Conservation (phyloP, 2,113 vertebrate genomes). For the Xenopus borealis region DNA sequence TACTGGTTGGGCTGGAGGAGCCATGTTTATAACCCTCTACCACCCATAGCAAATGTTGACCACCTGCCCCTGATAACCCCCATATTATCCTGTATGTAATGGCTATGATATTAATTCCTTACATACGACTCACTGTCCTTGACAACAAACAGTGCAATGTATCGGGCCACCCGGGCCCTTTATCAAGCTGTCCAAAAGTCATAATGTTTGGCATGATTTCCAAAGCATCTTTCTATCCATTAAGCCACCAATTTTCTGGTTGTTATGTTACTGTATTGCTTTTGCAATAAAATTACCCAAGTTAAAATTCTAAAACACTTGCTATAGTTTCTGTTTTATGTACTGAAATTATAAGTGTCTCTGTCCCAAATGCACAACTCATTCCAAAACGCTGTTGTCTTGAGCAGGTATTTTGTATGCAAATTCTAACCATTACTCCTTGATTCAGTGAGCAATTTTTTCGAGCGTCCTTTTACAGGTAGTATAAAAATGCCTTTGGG, state of each 20-base stretch:
- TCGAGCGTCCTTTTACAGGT: slow-evolving; percentile 4
- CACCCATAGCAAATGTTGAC: no score
- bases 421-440: slow-evolving; percentile 20
- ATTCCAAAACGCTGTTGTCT: slow-evolving; percentile 21
- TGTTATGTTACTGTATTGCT: not conserved
- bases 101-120: no score
- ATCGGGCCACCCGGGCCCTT: no score
- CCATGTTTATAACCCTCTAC: no score
- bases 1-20: no score
- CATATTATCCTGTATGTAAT: no score
- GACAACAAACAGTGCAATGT: no score
- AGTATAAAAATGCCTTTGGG: slow-evolving; percentile 3
- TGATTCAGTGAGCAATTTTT: slow-evolving; percentile 9
- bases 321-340: slow-evolving; percentile 4
- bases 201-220: not conserved
- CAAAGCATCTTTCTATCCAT: not conserved
- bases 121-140: no score
- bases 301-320: not conserved
- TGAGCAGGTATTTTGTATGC: slow-evolving; percentile 24
- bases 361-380: slow-evolving; percentile 10
- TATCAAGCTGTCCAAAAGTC: no score
- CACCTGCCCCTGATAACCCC: no score
- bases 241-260: not conserved
- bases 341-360: slow-evolving; percentile 11
- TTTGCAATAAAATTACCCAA: not conserved